A percentile compares a stretch with the other conserved stretches of the same genome.
Evolutionary conservation across 2,888 invertebrate species (phyloP).

Genomic region (Drosophila gaucha): DNA sequence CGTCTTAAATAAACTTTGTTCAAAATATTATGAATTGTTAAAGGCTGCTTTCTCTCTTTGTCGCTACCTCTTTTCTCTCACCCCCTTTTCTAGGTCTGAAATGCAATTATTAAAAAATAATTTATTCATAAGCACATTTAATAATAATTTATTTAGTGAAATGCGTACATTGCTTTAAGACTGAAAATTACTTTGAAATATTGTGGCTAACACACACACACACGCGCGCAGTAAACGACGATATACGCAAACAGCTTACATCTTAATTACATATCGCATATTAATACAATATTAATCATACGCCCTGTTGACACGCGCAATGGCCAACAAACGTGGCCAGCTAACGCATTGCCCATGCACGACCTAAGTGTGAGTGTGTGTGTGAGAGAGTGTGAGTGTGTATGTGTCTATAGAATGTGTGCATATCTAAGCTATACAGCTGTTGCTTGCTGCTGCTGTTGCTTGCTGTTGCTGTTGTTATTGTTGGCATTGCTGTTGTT

Average conservation of each 20-base stretch:
- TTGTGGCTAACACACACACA: constrained; percentile 9
- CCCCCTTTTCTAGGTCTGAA: too few relatives aligned
- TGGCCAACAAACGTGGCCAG: constrained; percentile 52
- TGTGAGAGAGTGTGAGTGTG: constrained; percentile 11
- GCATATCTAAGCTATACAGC: constrained; percentile 66
- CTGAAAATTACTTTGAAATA: constrained; percentile 15
- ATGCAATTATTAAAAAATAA: constrained; percentile 21
- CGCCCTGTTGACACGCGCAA: constrained; percentile 75
- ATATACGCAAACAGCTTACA: constrained; percentile 70
- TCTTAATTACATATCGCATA: constrained; percentile 80
- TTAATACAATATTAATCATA: constrained; percentile 82
- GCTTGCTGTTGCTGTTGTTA: constrained; percentile 26
- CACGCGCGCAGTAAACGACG: constrained; percentile 30
- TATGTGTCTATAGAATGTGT: constrained; percentile 42
- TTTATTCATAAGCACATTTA: constrained; percentile 28
- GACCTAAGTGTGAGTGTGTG: constrained; percentile 10
- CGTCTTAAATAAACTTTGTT: too few relatives aligned
- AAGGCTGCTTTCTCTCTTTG: too few relatives aligned
- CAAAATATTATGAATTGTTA: too few relatives aligned
- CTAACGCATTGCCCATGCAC: constrained; percentile 59
- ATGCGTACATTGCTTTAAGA: constrained; percentile 10
- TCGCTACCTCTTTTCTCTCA: too few relatives aligned
- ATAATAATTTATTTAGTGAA: constrained; percentile 30
- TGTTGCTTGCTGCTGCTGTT: constrained; percentile 28
- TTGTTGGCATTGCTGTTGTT: constrained; percentile 50